Percentiles rank a stretch among this genome's conserved stretches.
Evolutionary conservation across 2,113 vertebrate species (phyloP).

Genomic region (Cygnus buccinator): DNA sequence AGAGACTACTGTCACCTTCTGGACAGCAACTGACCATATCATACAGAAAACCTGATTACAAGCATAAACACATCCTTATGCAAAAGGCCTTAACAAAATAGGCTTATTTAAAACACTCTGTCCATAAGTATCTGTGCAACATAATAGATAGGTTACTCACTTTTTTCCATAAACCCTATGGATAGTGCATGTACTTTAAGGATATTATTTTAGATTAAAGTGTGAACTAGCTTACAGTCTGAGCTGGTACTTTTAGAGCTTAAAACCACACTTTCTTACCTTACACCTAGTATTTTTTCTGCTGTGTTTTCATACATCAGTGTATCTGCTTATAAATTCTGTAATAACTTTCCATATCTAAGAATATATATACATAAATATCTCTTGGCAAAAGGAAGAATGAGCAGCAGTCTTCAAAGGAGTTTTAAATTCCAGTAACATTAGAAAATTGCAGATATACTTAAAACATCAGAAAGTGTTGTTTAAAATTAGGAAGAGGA

Average conservation of each 20-base stretch:
- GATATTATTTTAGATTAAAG: neutral
- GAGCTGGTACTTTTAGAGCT: neutral
- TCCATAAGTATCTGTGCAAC: neutral
- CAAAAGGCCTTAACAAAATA: neutral
- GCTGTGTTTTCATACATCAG: neutral
- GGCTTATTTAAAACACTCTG: neutral
- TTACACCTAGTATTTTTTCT: neutral
- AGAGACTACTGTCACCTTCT: neutral
- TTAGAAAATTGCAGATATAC: neutral
- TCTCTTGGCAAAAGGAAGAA: neutral
- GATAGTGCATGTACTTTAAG: neutral
- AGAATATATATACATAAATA: neutral
- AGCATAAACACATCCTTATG: neutral
- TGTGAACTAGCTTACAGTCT: neutral
- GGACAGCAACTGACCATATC: neutral
- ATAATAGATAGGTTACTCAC: neutral
- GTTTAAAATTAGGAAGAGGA: conserved; percentile 13
- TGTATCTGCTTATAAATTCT: neutral
- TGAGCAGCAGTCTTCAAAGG: neutral
- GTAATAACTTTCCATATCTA: neutral
- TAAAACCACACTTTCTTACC: neutral
- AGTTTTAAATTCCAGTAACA: neutral
- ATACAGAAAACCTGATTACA: neutral
- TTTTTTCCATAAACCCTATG: neutral
- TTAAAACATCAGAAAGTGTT: neutral